These are phyloP conservation scores for Aphodius granarius DNA, from an alignment of 2,888 invertebrate species.

Conservation along the genomic window DNA sequence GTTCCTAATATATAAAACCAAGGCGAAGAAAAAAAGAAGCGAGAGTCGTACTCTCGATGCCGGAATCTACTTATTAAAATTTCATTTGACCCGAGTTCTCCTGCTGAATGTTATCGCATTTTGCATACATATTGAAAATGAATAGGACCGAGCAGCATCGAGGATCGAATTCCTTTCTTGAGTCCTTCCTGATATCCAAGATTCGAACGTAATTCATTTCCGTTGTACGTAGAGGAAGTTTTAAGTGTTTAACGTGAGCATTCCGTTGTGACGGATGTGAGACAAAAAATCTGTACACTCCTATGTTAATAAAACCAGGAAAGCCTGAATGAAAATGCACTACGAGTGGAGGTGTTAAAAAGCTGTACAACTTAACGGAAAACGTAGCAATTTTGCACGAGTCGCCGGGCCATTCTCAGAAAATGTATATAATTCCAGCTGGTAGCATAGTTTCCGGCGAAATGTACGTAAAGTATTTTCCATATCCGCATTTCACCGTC, in stretches of 20 bases:
- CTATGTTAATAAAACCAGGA: no score
- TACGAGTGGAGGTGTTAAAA: background rate
- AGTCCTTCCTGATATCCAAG: background rate
- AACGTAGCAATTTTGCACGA: background rate
- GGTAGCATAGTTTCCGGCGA: background rate
- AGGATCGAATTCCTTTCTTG: background rate
- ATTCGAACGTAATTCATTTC: background rate
- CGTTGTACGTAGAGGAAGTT: background rate
- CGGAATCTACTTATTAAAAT: conserved; percentile 12
- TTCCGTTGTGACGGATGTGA: no score
- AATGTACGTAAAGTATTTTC: background rate
- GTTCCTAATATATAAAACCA: background rate
- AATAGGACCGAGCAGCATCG: background rate
- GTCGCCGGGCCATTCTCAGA: background rate
- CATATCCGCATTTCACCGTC: background rate
- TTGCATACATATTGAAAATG: conserved; percentile 15
- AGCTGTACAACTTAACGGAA: background rate
- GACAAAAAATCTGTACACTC: no score
- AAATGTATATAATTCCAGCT: background rate
- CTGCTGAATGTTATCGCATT: conserved; percentile 10
- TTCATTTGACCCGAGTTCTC: conserved; percentile 6
- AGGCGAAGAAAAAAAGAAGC: background rate
- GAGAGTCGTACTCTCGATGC: background rate
- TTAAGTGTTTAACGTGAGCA: no score
- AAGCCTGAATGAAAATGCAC: background rate